Evolutionary conservation across 2,797 vertebrate genomes (phyloP), one percentile per base, ranked within the genome.

Genomic region (Loris lydekkerianus): DNA sequence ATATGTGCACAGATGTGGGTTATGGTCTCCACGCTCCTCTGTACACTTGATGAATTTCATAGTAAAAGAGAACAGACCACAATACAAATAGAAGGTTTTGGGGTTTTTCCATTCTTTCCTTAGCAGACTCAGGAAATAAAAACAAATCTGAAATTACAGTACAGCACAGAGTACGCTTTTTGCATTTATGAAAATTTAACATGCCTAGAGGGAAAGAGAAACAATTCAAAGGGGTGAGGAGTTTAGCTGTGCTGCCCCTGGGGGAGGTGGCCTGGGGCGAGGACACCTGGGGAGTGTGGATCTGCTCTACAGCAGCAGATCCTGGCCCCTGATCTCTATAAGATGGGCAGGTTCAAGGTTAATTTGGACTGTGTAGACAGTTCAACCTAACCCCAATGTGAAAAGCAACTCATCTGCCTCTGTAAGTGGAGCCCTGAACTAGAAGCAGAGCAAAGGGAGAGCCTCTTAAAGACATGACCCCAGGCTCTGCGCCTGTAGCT

Each of bases 181-280:
- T 83, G 89, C 94, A 76, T 84, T 81, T 70, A 81, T 92, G 86
- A 61, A 94, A 91, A 86, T 87, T 73, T 86, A 92, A 56, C 13
- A 86, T 53, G 80, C 37, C 61, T 63, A 13, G 27, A 83, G 82
- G 70, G 25, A 80, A 43, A 75, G 53, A 43, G 60, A 83, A 84
- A 83, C 31, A 5, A 73, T 80, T 88, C 82, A 29, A 70, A 88
- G 77, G 1, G 10, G 29, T 85, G 40, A 18, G 11, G 73, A 76
- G 84, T 34, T 75, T 29, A 53, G 78, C 29, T 72, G 78, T 9
- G n/a, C 5, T 7, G 40, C 8, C 65, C 86, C n/a, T 10, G 11
- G 56, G 34, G 58, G 31, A 80, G 65, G 18, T 34, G 0, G 10
- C 43, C 13, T 0, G 9, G 2, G 23, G 21, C 0, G 34, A 37